Evolutionary conservation across 2,797 vertebrate genomes (phyloP).

Genomic region (Xenops minutus): DNA sequence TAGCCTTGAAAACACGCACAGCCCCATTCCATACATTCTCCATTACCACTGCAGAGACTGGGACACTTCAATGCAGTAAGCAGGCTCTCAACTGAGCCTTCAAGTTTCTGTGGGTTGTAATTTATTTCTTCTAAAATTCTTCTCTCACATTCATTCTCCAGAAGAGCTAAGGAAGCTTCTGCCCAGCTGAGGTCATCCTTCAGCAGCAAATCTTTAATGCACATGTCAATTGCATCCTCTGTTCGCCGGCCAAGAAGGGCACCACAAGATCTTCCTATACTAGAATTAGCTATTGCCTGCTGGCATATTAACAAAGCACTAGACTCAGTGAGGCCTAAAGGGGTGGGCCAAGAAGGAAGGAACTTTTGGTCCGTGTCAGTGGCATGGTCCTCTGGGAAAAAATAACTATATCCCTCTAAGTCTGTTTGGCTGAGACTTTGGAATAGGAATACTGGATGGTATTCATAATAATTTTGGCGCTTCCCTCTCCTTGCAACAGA

Average conservation of each 20-base stretch:
- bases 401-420: conserved; percentile 80
- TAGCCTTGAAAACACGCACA: conserved; percentile 85
- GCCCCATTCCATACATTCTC: conserved; percentile 85
- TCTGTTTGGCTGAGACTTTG: conserved; percentile 79
- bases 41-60: conserved; percentile 80
- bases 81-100: conserved; percentile 62
- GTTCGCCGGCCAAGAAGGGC: conserved; percentile 71
- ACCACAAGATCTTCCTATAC: conserved; percentile 77
- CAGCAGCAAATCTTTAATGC: conserved; percentile 83
- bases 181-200: conserved; percentile 86
- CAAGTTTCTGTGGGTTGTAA: conserved; percentile 19
- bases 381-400: conserved; percentile 87
- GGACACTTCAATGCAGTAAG: conserved; percentile 82
- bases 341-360: conserved; percentile 81
- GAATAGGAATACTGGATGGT: conserved; percentile 61
- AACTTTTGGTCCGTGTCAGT: conserved; percentile 49
- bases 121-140: conserved; percentile 78
- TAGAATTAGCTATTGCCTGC: conserved; percentile 80
- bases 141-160: conserved; percentile 91
- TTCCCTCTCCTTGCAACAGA: conserved; percentile 45
- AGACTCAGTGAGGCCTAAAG: conserved; percentile 78
- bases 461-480: conserved; percentile 68
- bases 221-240: conserved; percentile 76
- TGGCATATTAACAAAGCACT: conserved; percentile 73
- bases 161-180: conserved; percentile 78